Evolutionary conservation across 2,888 invertebrate genomes (phyloP).

Genomic region (Philonicus albiceps): DNA sequence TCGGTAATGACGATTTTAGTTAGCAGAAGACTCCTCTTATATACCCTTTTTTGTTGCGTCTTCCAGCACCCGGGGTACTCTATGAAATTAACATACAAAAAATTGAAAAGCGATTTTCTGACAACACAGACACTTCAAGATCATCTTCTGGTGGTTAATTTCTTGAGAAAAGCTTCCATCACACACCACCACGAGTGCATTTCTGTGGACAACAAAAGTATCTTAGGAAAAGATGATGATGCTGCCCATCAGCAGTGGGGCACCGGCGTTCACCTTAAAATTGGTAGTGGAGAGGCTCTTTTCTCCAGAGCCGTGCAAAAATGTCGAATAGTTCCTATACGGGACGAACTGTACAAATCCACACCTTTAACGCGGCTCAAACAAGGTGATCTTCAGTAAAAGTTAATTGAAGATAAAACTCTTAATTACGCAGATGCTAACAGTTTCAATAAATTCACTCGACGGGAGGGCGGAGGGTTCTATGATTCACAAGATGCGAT

Average conservation of each 20-base stretch:
- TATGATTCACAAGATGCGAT: slow-evolving; percentile 26
- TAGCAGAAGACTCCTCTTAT: slow-evolving; percentile 45
- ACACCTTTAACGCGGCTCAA: slow-evolving; percentile 2
- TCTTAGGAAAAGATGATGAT: slow-evolving; percentile 20
- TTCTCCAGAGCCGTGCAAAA: not conserved
- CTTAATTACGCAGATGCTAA: slow-evolving; percentile 22
- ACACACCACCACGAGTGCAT: slow-evolving; percentile 12
- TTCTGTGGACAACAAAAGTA: not conserved
- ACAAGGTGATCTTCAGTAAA: slow-evolving; percentile 16
- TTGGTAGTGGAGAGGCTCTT: slow-evolving; percentile 11
- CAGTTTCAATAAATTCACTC: not conserved
- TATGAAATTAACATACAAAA: slow-evolving; percentile 32
- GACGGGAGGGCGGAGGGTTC: not conserved
- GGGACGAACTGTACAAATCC: not conserved
- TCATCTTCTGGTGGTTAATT: slow-evolving; percentile 31
- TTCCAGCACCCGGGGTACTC: slow-evolving; percentile 6
- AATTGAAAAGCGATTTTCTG: slow-evolving; percentile 40
- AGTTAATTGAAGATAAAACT: not conserved
- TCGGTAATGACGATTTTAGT: slow-evolving; percentile 42
- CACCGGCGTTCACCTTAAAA: not conserved
- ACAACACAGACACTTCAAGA: slow-evolving; percentile 40
- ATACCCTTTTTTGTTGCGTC: slow-evolving; percentile 48
- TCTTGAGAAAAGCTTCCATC: slow-evolving; percentile 32
- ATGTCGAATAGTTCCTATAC: slow-evolving; percentile 9
- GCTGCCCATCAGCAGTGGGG: slow-evolving; percentile 16